Conservation (phyloP, 1,140 invertebrate species). For the Aphaenogaster ashmeadi region DNA sequence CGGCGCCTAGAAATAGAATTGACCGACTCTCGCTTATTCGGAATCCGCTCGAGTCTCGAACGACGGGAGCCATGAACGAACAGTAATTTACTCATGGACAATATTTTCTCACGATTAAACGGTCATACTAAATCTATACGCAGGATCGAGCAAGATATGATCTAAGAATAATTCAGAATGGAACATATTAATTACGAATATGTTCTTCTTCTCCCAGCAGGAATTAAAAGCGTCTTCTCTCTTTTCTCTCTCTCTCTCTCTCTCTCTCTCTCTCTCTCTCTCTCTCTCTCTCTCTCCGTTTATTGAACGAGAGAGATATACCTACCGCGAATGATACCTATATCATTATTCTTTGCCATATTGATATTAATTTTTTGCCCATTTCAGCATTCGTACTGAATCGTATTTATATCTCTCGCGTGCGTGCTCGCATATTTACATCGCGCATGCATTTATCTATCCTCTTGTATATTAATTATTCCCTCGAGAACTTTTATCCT, state of each 20-base stretch:
- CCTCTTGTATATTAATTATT: slow-evolving; percentile 40
- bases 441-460: slow-evolving; percentile 27
- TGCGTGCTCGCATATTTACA: slow-evolving; percentile 6
- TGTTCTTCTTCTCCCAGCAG: background rate
- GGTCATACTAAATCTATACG: background rate
- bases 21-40: slow-evolving; percentile 69
- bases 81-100: background rate
- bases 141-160: background rate
- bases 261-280: too few species aligned
- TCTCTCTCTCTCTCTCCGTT: background rate
- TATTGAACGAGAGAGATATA: slow-evolving; percentile 19
- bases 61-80: background rate
- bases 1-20: slow-evolving; percentile 70
- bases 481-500: slow-evolving; percentile 17
- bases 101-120: slow-evolving; percentile 1
- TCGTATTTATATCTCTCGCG: slow-evolving; percentile 42
- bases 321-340: background rate
- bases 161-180: slow-evolving; percentile 8
- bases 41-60: slow-evolving; percentile 26
- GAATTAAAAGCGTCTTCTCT: background rate
- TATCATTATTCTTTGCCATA: slow-evolving; percentile 33
- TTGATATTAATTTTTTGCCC: slow-evolving; percentile 29
- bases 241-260: background rate
- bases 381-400: background rate
- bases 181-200: slow-evolving; percentile 20